These are phyloP conservation scores for Campoplex nolae DNA, from an alignment of 2,888 invertebrate genomes.

Conservation along the genomic window DNA sequence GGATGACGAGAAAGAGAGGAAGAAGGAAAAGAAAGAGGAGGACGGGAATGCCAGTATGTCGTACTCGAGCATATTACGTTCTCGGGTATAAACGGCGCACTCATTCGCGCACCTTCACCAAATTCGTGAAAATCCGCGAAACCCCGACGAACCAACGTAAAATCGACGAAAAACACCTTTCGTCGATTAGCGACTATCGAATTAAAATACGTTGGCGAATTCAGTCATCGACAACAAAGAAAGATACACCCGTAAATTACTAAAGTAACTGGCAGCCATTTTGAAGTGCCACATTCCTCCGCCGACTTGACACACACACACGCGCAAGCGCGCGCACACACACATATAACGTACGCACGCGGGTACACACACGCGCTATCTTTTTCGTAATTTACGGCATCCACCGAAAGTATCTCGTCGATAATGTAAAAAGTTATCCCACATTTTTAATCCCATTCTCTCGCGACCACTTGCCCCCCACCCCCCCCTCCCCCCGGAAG, in stretches of 20 bases:
- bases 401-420: conserved; percentile 48
- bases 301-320: conserved; percentile 80
- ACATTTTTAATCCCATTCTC: conserved; percentile 14
- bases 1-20: conserved; percentile 26
- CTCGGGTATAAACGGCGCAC: conserved; percentile 73
- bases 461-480: background rate
- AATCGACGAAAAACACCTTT: conserved; percentile 52
- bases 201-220: conserved; percentile 61
- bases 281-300: conserved; percentile 91
- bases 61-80: conserved; percentile 81
- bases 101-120: conserved; percentile 55
- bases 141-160: conserved; percentile 67
- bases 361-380: conserved; percentile 60
- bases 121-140: conserved; percentile 71
- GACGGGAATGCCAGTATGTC: conserved; percentile 74
- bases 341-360: conserved; percentile 70
- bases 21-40: conserved; percentile 29
- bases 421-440: conserved; percentile 27
- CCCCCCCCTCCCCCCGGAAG: background rate
- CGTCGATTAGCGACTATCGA: conserved; percentile 32
- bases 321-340: background rate
- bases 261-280: conserved; percentile 88
- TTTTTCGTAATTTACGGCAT: conserved; percentile 81
- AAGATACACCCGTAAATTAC: conserved; percentile 84
- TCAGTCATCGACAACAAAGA: conserved; percentile 83